Evolutionary conservation across 2,888 invertebrate genomes (phyloP).

Genomic region (Erebia palarica): DNA sequence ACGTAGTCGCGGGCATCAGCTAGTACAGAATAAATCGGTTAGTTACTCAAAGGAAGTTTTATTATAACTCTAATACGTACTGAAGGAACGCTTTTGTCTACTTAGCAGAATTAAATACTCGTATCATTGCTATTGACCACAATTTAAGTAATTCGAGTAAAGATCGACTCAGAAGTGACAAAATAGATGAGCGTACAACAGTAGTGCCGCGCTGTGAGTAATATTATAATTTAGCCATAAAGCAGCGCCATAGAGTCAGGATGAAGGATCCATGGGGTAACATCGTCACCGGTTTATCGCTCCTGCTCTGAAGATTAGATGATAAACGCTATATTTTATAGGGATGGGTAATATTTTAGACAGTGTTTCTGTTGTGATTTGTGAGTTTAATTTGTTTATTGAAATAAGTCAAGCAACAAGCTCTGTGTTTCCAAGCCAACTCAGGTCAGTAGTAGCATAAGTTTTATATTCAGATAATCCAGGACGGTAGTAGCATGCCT

Average conservation of each 20-base stretch:
- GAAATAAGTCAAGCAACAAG: too few species aligned
- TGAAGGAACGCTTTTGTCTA: too few species aligned
- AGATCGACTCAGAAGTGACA: background rate
- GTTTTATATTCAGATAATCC: too few species aligned
- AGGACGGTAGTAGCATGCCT: too few species aligned
- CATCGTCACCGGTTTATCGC: slow-evolving; percentile 32
- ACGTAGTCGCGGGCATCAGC: too few species aligned
- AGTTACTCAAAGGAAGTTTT: too few species aligned
- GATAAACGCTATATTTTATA: slow-evolving; percentile 22
- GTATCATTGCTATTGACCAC: too few species aligned
- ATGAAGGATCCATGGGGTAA: slow-evolving; percentile 28
- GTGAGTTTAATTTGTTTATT: slow-evolving; percentile 8
- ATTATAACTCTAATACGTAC: too few species aligned
- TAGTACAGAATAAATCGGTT: too few species aligned
- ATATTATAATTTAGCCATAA: slow-evolving; percentile 32
- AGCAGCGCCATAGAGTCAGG: slow-evolving; percentile 18
- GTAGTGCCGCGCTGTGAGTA: slow-evolving; percentile 8
- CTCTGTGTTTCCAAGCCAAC: too few species aligned
- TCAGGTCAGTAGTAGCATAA: too few species aligned
- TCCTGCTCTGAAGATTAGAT: slow-evolving; percentile 18
- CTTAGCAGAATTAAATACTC: too few species aligned
- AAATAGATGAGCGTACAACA: background rate
- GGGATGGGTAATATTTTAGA: slow-evolving; percentile 4
- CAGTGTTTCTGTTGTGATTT: slow-evolving; percentile 7
- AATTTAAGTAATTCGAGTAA: background rate